Percentiles rank a stretch among this genome's conserved stretches.
Conservation (phyloP, 2,888 invertebrate genomes). For the Sympetrum striolatum region DNA sequence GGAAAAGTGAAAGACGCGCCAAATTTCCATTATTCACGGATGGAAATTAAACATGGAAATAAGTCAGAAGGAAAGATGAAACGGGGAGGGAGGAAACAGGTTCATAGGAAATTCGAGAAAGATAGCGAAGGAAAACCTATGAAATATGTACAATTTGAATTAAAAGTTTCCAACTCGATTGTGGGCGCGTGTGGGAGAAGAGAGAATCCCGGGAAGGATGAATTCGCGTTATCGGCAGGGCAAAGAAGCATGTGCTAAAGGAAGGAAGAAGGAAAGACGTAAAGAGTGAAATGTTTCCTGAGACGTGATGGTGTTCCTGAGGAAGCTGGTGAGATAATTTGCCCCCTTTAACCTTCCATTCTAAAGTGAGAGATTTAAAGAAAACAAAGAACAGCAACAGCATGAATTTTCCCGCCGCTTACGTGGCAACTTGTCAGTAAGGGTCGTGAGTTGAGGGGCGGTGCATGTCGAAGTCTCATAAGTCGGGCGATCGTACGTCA, state of each 20-base stretch:
- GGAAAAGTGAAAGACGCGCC: too few species aligned
- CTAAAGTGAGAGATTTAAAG: too few species aligned
- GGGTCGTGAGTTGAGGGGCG: too few species aligned
- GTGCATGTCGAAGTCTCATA: too few species aligned
- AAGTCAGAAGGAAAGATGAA: too few species aligned
- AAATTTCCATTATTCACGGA: too few species aligned
- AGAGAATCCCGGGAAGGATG: background rate
- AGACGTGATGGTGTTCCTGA: background rate
- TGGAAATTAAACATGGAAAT: too few species aligned
- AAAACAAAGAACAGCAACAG: too few species aligned
- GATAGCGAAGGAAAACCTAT: background rate
- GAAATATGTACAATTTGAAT: background rate
- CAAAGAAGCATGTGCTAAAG: background rate
- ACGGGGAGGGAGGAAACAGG: background rate
- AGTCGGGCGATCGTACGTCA: too few species aligned
- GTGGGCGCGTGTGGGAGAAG: background rate
- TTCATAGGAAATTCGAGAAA: background rate
- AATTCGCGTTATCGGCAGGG: background rate
- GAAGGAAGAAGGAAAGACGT: background rate
- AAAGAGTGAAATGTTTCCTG: background rate
- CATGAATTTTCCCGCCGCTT: too few species aligned
- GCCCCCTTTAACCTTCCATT: too few species aligned
- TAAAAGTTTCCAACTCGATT: background rate
- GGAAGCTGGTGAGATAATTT: background rate
- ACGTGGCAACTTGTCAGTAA: too few species aligned